Percentiles rank a stretch among this genome's conserved stretches.
phyloP scores from a whole-genome alignment of 1,140 invertebrate genomes.

The Cotesia chilonis region DNA sequence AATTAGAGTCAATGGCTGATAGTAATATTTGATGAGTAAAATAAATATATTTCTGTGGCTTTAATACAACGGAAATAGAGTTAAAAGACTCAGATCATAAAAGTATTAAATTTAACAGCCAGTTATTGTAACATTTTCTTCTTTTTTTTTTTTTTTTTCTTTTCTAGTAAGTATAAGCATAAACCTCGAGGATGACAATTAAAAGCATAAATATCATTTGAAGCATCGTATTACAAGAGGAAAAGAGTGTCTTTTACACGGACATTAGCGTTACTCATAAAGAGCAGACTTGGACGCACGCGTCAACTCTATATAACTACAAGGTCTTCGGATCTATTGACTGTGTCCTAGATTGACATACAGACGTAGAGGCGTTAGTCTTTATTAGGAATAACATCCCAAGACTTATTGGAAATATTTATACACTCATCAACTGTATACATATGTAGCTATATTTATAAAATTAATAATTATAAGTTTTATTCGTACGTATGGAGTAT shows the following conservation, averaged over 20 bases:
- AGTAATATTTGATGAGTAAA: slow-evolving; percentile 14
- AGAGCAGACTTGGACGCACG: slow-evolving; percentile 27
- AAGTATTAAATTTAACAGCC: background rate
- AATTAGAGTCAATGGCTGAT: background rate
- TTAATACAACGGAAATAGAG: background rate
- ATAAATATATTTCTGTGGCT: background rate
- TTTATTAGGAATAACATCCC: slow-evolving; percentile 4
- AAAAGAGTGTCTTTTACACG: slow-evolving; percentile 1
- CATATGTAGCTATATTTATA: background rate
- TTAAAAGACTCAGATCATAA: background rate
- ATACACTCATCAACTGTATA: background rate
- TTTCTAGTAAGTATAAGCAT: too few relatives aligned
- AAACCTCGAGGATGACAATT: too few relatives aligned
- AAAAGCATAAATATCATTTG: background rate
- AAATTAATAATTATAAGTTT: background rate
- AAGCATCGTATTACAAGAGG: background rate
- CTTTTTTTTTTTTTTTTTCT: too few relatives aligned
- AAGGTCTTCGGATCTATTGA: slow-evolving; percentile 25
- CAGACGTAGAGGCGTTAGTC: slow-evolving; percentile 4
- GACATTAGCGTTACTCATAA: slow-evolving; percentile 14
- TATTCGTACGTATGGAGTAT: background rate
- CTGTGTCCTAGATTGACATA: slow-evolving; percentile 30
- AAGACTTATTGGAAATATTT: background rate
- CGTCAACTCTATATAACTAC: background rate
- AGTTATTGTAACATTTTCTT: too few relatives aligned